phyloP scores from a whole-genome alignment of 1,140 invertebrate species.

The Hormaphis cornu region DNA sequence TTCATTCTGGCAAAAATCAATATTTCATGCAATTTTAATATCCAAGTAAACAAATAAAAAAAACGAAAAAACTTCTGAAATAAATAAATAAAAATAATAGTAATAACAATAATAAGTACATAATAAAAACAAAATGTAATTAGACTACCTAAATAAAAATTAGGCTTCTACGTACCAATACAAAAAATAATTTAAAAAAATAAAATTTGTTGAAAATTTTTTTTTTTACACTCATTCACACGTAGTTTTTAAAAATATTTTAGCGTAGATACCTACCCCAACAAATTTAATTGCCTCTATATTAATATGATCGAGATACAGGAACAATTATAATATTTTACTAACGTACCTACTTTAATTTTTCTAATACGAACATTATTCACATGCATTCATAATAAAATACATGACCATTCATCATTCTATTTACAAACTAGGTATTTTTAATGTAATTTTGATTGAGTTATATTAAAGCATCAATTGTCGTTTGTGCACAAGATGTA shows the following conservation, averaged over 20 bases:
- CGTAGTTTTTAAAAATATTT: no score
- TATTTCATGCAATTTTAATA: slow-evolving; percentile 23
- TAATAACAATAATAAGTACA: not conserved
- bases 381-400: not conserved
- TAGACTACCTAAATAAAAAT: no score
- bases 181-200: not conserved
- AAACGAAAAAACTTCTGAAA: slow-evolving; percentile 12
- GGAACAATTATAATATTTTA: no score
- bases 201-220: not conserved
- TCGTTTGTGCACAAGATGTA: no score
- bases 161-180: not conserved
- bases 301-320: no score
- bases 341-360: no score
- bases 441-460: not conserved
- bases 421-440: not conserved
- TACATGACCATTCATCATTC: no score
- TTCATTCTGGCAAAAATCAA: not conserved
- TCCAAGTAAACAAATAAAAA: slow-evolving; percentile 15
- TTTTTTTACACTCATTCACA: not conserved
- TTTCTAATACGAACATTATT: no score
- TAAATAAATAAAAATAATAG: slow-evolving; percentile 13
- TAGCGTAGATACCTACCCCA: no score
- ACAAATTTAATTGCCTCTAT: no score
- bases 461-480: no score
- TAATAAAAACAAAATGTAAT: not conserved